Evolutionary conservation across 1,140 invertebrate genomes (phyloP).

Genomic region (Hypsibius dujardini): DNA sequence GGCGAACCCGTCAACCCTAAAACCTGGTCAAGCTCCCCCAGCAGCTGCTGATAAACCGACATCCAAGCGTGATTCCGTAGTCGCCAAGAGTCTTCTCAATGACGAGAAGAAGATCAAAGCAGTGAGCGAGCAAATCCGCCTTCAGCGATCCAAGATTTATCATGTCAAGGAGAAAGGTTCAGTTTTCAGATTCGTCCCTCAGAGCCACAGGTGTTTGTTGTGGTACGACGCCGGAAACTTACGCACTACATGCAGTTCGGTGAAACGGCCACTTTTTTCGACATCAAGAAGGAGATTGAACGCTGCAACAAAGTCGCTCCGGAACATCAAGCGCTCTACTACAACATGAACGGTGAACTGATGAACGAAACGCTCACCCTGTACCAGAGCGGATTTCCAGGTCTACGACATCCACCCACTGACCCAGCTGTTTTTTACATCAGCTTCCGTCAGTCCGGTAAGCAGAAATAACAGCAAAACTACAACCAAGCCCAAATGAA

Average conservation of each 20-base stretch:
- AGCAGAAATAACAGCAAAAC: too few species aligned
- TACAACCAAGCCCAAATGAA: too few species aligned
- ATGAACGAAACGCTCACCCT: not conserved
- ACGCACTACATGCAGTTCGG: not conserved
- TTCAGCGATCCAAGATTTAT: too few species aligned
- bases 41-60: too few species aligned
- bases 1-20: too few species aligned
- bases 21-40: too few species aligned
- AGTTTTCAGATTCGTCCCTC: too few species aligned
- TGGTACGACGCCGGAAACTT: not conserved
- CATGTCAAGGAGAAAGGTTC: too few species aligned
- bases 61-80: too few species aligned
- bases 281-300: slow-evolving; percentile 6
- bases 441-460: slow-evolving; percentile 12
- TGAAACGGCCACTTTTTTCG: not conserved
- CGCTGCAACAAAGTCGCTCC: not conserved
- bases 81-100: too few species aligned
- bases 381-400: slow-evolving; percentile 14
- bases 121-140: too few species aligned
- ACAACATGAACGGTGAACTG: slow-evolving; percentile 11
- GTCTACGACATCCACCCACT: not conserved
- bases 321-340: slow-evolving; percentile 6
- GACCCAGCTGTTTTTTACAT: slow-evolving; percentile 5
- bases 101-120: too few species aligned
- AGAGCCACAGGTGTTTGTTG: not conserved